phyloP scores from a whole-genome alignment of 2,797 vertebrate species.

The Gallinago stenura region DNA sequence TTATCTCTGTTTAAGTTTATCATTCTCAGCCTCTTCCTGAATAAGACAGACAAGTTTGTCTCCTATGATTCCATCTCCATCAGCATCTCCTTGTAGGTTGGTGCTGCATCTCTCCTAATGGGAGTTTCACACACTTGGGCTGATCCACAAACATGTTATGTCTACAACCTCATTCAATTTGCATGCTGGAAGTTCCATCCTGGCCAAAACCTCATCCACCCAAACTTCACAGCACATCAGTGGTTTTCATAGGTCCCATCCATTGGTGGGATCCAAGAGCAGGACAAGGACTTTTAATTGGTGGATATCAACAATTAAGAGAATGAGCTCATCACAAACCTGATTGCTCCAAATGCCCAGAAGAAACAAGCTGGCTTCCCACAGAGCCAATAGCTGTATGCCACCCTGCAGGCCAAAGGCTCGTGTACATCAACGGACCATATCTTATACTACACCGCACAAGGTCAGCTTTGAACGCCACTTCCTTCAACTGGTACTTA shows the following conservation, averaged over 20 bases:
- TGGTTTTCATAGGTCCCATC: background rate
- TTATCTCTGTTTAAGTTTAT: background rate
- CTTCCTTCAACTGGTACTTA: background rate
- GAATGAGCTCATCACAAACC: background rate
- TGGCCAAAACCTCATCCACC: background rate
- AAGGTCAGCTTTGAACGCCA: background rate
- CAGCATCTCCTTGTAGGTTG: background rate
- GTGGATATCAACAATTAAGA: background rate
- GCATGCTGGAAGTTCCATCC: background rate
- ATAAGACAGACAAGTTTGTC: too few species aligned
- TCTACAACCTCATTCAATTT: background rate
- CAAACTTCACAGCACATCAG: background rate
- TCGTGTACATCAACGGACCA: background rate
- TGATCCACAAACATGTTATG: background rate
- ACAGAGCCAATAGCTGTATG: background rate
- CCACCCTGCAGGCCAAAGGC: background rate
- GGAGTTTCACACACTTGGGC: background rate
- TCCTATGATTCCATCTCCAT: background rate
- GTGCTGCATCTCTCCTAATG: background rate
- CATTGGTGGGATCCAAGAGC: background rate
- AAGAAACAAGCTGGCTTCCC: background rate
- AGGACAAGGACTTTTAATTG: background rate
- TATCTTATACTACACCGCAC: background rate
- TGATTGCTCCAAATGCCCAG: fast-evolving
- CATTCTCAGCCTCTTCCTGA: background rate